Base-by-base conservation (phyloP, 1,140 invertebrate species). In the Brachystomella parvula region DNA sequence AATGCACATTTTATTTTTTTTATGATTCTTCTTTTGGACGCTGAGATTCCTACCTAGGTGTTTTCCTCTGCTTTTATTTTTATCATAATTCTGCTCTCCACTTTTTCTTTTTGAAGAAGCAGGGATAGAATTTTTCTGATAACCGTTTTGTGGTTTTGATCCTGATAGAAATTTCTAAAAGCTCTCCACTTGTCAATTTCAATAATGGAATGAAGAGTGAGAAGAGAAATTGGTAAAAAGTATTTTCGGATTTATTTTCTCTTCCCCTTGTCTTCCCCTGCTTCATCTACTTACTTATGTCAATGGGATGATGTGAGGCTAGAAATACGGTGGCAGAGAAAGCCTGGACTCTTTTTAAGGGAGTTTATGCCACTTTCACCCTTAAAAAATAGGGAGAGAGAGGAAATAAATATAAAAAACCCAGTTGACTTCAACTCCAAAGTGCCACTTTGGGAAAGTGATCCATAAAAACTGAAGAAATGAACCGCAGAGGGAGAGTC, bases 391-490 rank as follows among this genome's bases (percentile, higher is more conserved):
- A 28, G 32, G 29, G 53, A 68, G 49, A 32, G 2, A 39, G 35
- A 33, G 53, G 53, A 64, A 65, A 69, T 62, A 69, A 62, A 69
- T 62, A 69, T 62, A 69, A 66, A 66, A 63, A 57, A 65, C 47
- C 47, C 56, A 66, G 64, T 66, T 69, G 64, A 66, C 64, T 66
- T 35, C 21, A 61, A 69, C 61, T 47, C 60, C 9, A 44, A 66
- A 69, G 68, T 69, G 68, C 53, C 68, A 69, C 68, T 69, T 69
- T 69, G 64, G 68, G 47, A 69, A 69, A 69, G 68, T 69, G 68
- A 66, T 69, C 68, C 64, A 66, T 69, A 69, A 69, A 69, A 69
- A 69, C 57, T 58, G 60, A 29, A 24, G 35, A 66, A 64, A 33
- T 44, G 39, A n/a, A 44, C 39, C 39, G n/a, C 39, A 44, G 39